Evolutionary conservation across 2,888 invertebrate genomes (phyloP).

Genomic region (Ormyrus nitidulus): DNA sequence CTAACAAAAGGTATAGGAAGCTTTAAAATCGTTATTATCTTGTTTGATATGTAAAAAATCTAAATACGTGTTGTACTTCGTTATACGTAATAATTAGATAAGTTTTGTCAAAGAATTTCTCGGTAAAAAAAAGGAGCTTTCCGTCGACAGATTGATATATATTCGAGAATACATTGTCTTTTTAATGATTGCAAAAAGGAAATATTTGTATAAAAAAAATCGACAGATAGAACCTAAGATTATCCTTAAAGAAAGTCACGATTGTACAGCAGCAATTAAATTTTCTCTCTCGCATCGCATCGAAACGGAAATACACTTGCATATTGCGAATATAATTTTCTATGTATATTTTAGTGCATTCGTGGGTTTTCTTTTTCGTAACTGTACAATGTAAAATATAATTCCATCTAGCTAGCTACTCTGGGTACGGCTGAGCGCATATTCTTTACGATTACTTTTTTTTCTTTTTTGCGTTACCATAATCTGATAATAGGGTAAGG

Average conservation of each 20-base stretch:
- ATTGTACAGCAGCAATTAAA: conserved; percentile 49
- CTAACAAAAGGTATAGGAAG: conserved; percentile 61
- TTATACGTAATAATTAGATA: conserved; percentile 20
- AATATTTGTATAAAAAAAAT: conserved; percentile 28
- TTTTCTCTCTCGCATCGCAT: conserved; percentile 32
- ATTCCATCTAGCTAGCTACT: conserved; percentile 73
- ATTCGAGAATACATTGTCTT: conserved; percentile 18
- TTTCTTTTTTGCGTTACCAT: conserved; percentile 47
- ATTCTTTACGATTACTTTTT: conserved; percentile 56
- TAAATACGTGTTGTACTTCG: conserved; percentile 66
- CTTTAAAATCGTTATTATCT: conserved; percentile 53
- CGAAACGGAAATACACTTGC: conserved; percentile 34
- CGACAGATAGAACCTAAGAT: conserved; percentile 24
- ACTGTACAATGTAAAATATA: conserved; percentile 75
- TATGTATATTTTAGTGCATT: conserved; percentile 66
- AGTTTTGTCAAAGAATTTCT: conserved; percentile 25
- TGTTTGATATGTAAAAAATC: conserved; percentile 71
- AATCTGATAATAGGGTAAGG: conserved; percentile 39
- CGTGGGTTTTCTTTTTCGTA: conserved; percentile 35
- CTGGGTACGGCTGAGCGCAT: conserved; percentile 66
- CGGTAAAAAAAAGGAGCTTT: conserved; percentile 17
- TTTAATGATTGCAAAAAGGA: conserved; percentile 12
- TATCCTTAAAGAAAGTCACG: conserved; percentile 47
- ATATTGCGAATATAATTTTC: conserved; percentile 61
- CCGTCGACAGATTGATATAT: background rate